A percentile compares a stretch with the other conserved stretches of the same genome.
phyloP scores from a whole-genome alignment of 1,140 invertebrate species.

The Drosophila novamexicana region DNA sequence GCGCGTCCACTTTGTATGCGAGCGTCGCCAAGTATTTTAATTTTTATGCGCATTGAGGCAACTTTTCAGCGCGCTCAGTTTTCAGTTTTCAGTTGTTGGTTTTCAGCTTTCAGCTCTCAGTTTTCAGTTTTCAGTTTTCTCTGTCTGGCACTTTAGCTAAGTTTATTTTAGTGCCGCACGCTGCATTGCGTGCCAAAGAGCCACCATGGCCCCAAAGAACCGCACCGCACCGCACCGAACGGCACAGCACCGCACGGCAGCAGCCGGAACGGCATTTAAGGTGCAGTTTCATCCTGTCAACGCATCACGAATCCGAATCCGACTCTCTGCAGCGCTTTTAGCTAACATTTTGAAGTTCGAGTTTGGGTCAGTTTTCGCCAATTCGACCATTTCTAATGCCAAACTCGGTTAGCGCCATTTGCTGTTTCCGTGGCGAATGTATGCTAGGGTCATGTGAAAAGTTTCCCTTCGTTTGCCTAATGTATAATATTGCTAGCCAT shows the following conservation, averaged over 20 bases:
- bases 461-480: constrained; percentile 11
- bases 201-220: constrained; percentile 10
- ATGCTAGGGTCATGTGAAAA: constrained; percentile 38
- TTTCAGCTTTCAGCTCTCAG: constrained; percentile 23
- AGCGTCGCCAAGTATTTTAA: constrained; percentile 73
- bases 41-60: constrained; percentile 72
- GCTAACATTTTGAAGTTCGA: constrained; percentile 41
- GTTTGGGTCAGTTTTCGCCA: constrained; percentile 48
- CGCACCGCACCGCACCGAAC: neutral
- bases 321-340: constrained; percentile 36
- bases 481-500: neutral
- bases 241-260: neutral
- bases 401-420: constrained; percentile 42
- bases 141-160: constrained; percentile 51
- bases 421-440: constrained; percentile 24
- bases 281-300: constrained; percentile 39
- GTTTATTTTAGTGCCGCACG: constrained; percentile 61
- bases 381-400: constrained; percentile 38
- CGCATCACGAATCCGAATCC: constrained; percentile 38
- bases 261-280: constrained; percentile 7
- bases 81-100: constrained; percentile 20
- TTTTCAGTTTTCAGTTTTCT: constrained; percentile 25
- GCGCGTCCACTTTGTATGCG: constrained; percentile 51
- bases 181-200: constrained; percentile 66
- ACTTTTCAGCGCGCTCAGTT: constrained; percentile 45